Evolutionary conservation across 2,888 invertebrate genomes (phyloP).

Genomic region (Neoscelio sp.): DNA sequence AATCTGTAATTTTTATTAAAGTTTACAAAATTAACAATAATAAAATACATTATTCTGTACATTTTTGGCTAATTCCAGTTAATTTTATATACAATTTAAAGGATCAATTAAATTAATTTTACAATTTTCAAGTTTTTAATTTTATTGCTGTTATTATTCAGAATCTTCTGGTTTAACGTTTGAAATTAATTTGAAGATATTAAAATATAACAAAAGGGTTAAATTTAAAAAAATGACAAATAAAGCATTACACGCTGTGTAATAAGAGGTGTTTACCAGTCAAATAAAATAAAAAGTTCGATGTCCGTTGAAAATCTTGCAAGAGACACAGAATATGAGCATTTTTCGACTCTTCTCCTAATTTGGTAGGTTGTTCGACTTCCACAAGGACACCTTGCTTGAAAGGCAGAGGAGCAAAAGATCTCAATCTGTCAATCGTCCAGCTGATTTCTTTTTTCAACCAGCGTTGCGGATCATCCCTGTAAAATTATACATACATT

Average conservation of each 20-base stretch:
- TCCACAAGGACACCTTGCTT: conserved; percentile 84
- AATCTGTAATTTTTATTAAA: no score
- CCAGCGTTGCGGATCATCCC: conserved; percentile 85
- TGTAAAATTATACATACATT: conserved; percentile 69
- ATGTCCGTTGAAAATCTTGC: conserved; percentile 84
- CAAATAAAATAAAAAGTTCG: conserved; percentile 84
- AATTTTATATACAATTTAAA: no score
- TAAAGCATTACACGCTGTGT: no score
- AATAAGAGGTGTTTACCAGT: no score
- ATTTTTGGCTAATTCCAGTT: no score
- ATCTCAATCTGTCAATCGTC: conserved; percentile 83
- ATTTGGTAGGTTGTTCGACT: conserved; percentile 81
- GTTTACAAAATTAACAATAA: no score
- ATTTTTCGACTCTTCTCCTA: conserved; percentile 76
- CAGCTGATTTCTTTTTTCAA: conserved; percentile 83
- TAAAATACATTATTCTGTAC: conserved; percentile 9
- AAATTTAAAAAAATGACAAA: background rate
- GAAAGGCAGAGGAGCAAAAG: conserved; percentile 84
- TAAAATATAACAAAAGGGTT: no score
- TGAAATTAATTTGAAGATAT: no score
- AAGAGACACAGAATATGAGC: conserved; percentile 81
- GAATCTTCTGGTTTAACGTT: background rate
- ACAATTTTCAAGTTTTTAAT: no score
- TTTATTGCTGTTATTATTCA: background rate
- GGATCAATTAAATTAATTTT: no score